Conservation (phyloP, 2,797 vertebrate species). For the Rhincodon typus region DNA sequence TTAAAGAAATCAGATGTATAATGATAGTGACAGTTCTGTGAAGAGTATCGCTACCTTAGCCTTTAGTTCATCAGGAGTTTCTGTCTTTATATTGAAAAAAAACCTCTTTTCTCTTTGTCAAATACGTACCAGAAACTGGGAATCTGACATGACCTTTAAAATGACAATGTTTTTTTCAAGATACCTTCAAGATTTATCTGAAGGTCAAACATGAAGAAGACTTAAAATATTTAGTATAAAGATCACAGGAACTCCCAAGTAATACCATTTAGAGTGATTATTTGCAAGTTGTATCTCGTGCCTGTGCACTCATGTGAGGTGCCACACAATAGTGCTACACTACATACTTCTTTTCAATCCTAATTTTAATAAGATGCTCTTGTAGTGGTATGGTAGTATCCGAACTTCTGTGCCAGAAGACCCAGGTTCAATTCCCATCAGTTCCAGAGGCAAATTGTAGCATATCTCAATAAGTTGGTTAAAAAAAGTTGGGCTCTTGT, state of each 20-base stretch:
- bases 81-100: background rate
- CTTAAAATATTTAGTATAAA: background rate
- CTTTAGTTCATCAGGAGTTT: background rate
- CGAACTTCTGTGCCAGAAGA: too few relatives aligned
- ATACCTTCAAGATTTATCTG: background rate
- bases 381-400: too few relatives aligned
- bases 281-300: background rate
- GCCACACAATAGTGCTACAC: too few relatives aligned
- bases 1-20: background rate
- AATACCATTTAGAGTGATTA: background rate
- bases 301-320: background rate
- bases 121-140: background rate
- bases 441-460: too few relatives aligned
- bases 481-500: too few relatives aligned
- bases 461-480: too few relatives aligned
- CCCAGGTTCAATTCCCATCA: too few relatives aligned
- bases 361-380: too few relatives aligned
- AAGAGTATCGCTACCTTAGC: background rate
- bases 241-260: background rate
- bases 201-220: background rate
- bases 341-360: too few relatives aligned
- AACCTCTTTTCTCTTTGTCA: background rate
- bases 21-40: background rate
- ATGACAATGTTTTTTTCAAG: background rate
- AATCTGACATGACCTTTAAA: slow-evolving; percentile 6